phyloP scores from a whole-genome alignment of 2,888 invertebrate genomes.

The Pteria penguin region DNA sequence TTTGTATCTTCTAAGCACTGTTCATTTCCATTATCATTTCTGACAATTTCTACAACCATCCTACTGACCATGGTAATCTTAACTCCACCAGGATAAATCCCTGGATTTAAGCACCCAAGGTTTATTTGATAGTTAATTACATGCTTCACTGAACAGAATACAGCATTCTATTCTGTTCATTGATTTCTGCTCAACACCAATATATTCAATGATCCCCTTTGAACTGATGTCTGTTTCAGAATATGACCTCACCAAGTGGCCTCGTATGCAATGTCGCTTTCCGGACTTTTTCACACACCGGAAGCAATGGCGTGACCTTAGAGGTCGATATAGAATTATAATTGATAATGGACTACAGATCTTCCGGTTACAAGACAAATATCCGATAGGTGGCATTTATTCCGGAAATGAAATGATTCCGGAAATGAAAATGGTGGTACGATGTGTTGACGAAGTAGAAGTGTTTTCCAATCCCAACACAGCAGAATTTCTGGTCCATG shows the following conservation, averaged over 20 bases:
- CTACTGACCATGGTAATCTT: no score
- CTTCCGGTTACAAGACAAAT: conserved; percentile 60
- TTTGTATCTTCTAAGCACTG: no score
- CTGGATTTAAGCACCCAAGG: no score
- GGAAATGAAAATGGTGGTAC: conserved; percentile 60
- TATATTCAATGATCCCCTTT: not conserved
- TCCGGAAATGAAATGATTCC: conserved; percentile 27
- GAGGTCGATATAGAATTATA: conserved; percentile 61
- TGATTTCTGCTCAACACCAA: no score
- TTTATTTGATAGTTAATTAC: no score
- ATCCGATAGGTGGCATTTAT: conserved; percentile 20
- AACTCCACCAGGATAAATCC: no score
- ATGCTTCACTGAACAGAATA: no score
- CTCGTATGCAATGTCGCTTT: conserved; percentile 64
- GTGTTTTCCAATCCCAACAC: not conserved
- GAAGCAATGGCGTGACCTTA: conserved; percentile 73
- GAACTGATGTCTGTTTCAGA: no score
- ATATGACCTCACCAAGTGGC: conserved; percentile 51
- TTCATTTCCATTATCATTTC: no score
- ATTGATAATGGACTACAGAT: conserved; percentile 64
- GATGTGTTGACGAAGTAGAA: conserved; percentile 57
- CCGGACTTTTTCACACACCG: conserved; percentile 64
- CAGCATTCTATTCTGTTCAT: no score
- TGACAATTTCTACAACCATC: no score
- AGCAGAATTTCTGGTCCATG: conserved; percentile 29